A percentile compares a stretch with the other conserved stretches of the same genome.
These are phyloP conservation scores for Zoanthus gigantus DNA, from an alignment of 92 coral and sea anemone genomes.

Conservation along the genomic window DNA sequence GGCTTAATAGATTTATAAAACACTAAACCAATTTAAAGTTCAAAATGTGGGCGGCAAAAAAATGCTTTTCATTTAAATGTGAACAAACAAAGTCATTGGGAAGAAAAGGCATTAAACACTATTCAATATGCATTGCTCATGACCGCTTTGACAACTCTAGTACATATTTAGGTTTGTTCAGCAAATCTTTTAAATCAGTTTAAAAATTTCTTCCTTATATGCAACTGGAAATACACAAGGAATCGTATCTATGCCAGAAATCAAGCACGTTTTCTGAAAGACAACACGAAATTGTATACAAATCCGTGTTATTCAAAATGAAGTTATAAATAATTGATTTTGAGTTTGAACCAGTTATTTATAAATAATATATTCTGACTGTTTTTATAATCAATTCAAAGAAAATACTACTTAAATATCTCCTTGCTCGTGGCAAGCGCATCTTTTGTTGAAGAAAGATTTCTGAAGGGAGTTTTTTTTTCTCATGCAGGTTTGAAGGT, in stretches of 20 bases:
- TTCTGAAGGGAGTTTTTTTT: background rate
- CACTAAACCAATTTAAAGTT: background rate
- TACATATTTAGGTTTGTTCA: slow-evolving; percentile 6
- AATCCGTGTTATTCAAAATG: slow-evolving; percentile 30
- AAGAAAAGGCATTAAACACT: slow-evolving; percentile 11
- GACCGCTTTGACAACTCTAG: slow-evolving; percentile 17
- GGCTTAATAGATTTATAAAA: background rate
- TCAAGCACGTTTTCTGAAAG: background rate
- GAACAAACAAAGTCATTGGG: slow-evolving; percentile 31
- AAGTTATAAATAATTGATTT: slow-evolving; percentile 41
- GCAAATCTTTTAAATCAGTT: background rate
- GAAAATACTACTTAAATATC: slow-evolving; percentile 13
- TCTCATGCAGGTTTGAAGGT: slow-evolving; percentile 66
- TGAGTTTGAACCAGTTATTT: slow-evolving; percentile 44
- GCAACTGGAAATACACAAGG: background rate
- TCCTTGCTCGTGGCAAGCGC: background rate
- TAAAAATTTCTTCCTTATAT: background rate
- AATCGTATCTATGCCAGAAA: background rate
- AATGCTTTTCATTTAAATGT: slow-evolving; percentile 10
- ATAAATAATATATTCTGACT: slow-evolving; percentile 40
- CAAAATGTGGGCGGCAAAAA: slow-evolving; percentile 28
- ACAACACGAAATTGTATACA: background rate
- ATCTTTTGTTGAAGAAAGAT: background rate
- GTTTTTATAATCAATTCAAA: slow-evolving; percentile 28
- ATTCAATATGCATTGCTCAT: slow-evolving; percentile 47